These are phyloP conservation scores for Knipowitschia caucasica DNA, from an alignment of 2,797 vertebrate genomes.

Conservation along the genomic window DNA sequence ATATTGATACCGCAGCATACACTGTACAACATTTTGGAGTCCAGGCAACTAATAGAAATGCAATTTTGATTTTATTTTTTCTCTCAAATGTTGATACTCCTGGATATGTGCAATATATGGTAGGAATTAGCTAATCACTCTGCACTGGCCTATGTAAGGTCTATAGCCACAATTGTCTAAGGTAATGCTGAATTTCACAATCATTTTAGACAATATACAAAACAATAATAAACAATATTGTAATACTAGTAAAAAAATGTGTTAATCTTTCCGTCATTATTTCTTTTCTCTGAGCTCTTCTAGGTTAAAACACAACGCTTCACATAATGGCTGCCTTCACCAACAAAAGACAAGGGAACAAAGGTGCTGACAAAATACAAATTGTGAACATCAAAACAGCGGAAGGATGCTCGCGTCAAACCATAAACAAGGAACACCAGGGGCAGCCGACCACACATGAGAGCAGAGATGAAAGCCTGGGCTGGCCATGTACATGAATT, in stretches of 20 bases:
- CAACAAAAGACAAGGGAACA: slow-evolving; percentile 7
- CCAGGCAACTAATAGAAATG: too few species aligned
- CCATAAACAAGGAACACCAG: slow-evolving; percentile 1
- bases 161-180: too few species aligned
- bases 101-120: neutral
- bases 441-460: slow-evolving; percentile 27
- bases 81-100: neutral
- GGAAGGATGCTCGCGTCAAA: slow-evolving; percentile 2
- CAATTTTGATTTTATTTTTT: neutral
- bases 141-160: too few species aligned
- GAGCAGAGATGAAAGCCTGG: slow-evolving; percentile 59
- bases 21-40: too few species aligned
- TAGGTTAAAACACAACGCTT: neutral
- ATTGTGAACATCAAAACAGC: slow-evolving; percentile 6
- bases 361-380: slow-evolving; percentile 8
- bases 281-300: neutral
- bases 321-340: slow-evolving; percentile 1
- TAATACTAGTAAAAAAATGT: too few species aligned
- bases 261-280: neutral
- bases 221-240: too few species aligned
- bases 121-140: too few species aligned
- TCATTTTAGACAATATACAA: too few species aligned
- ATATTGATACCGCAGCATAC: too few species aligned
- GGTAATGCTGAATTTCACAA: too few species aligned
- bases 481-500: slow-evolving; percentile 70